phyloP scores from a whole-genome alignment of 1,140 invertebrate genomes.

The Drosophila seguyi region DNA sequence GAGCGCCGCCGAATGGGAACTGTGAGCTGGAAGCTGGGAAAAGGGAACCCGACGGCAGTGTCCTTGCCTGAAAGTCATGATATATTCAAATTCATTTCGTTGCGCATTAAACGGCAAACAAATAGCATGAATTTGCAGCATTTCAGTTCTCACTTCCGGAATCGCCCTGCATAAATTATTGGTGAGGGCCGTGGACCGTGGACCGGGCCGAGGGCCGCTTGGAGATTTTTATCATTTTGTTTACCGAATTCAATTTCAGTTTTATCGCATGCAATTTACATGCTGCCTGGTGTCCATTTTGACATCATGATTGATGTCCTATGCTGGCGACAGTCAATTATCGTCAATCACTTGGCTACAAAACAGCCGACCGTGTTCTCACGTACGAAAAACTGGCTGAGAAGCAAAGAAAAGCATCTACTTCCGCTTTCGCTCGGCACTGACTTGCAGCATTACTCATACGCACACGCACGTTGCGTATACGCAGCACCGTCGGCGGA shows the following conservation, averaged over 20 bases:
- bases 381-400: constrained; percentile 6
- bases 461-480: constrained; percentile 40
- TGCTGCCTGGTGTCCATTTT: constrained; percentile 76
- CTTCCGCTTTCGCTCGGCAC: neutral
- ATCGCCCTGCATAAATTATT: constrained; percentile 71
- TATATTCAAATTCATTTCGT: constrained; percentile 73
- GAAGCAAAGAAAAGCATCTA: constrained; percentile 12
- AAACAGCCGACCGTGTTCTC: constrained; percentile 16
- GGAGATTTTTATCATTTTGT: constrained; percentile 80
- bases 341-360: constrained; percentile 76
- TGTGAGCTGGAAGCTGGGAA: neutral
- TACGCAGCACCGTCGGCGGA: constrained; percentile 18
- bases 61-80: constrained; percentile 63
- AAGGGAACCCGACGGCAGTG: constrained; percentile 1
- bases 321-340: constrained; percentile 80
- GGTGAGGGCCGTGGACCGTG: constrained; percentile 4
- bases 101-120: constrained; percentile 66
- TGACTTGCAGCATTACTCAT: constrained; percentile 63
- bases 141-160: constrained; percentile 27
- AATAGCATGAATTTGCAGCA: constrained; percentile 67
- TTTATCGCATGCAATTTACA: constrained; percentile 81
- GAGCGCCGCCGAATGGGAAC: constrained; percentile 1
- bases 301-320: constrained; percentile 79
- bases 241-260: constrained; percentile 78
- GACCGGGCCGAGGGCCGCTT: neutral